phyloP scores from a whole-genome alignment of 2,888 invertebrate species.

The Drosophila rubida region DNA sequence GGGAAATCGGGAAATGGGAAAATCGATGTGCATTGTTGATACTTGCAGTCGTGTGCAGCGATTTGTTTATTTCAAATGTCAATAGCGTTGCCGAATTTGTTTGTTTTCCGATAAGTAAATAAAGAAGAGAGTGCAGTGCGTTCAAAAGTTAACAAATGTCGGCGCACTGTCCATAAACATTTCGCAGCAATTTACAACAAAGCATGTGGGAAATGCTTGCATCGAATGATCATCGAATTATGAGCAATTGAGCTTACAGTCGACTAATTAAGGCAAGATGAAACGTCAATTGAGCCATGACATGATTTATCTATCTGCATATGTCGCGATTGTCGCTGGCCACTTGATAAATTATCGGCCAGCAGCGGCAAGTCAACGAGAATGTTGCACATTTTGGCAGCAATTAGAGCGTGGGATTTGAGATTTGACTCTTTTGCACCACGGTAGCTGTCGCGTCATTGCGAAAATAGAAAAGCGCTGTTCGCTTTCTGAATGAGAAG shows the following conservation, averaged over 20 bases:
- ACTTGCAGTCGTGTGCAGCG: slow-evolving; percentile 14
- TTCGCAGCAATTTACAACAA: slow-evolving; percentile 31
- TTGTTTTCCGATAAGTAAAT: slow-evolving; percentile 40
- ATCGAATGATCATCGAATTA: slow-evolving; percentile 53
- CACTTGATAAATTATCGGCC: slow-evolving; percentile 65
- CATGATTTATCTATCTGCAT: slow-evolving; percentile 59
- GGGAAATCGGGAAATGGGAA: background rate
- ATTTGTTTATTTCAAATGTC: slow-evolving; percentile 33
- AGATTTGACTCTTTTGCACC: slow-evolving; percentile 52
- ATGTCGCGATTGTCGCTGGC: slow-evolving; percentile 21
- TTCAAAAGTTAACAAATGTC: slow-evolving; percentile 49
- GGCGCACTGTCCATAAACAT: slow-evolving; percentile 49
- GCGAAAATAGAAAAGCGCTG: slow-evolving; percentile 45
- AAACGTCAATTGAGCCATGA: slow-evolving; percentile 62
- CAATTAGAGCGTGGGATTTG: slow-evolving; percentile 66
- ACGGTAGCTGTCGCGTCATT: slow-evolving; percentile 68
- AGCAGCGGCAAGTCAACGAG: slow-evolving; percentile 21
- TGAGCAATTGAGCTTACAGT: slow-evolving; percentile 47
- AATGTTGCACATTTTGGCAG: slow-evolving; percentile 61
- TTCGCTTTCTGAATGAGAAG: slow-evolving; percentile 31
- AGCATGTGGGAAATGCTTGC: slow-evolving; percentile 4
- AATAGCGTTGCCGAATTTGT: slow-evolving; percentile 34
- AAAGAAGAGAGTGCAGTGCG: slow-evolving; percentile 36
- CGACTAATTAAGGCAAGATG: slow-evolving; percentile 49
- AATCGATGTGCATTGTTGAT: slow-evolving; percentile 22